These are phyloP conservation scores for Entomyzon cyanotis DNA, from an alignment of 2,113 vertebrate species.

Conservation along the genomic window DNA sequence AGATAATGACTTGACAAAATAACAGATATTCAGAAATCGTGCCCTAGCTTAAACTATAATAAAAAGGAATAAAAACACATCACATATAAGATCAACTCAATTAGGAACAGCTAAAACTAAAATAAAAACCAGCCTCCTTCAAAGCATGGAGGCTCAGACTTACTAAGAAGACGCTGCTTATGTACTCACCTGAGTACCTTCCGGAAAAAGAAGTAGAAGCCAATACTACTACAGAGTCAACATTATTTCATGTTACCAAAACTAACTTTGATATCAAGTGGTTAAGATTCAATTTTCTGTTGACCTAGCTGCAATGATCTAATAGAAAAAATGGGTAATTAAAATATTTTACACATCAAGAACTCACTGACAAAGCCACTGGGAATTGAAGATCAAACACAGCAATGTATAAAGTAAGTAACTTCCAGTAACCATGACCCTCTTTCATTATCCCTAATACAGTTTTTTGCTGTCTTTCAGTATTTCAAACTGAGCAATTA, in stretches of 20 bases:
- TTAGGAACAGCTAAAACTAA: background rate
- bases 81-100: background rate
- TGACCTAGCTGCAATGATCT: conserved; percentile 34
- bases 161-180: background rate
- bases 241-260: conserved; percentile 22
- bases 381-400: conserved; percentile 9
- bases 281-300: conserved; percentile 24
- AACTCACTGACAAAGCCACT: background rate
- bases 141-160: background rate
- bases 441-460: background rate
- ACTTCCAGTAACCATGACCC: background rate
- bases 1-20: background rate
- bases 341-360: conserved; percentile 29
- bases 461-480: background rate
- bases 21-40: background rate
- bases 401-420: background rate
- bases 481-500: background rate
- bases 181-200: background rate
- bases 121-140: background rate
- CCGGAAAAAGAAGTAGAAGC: background rate
- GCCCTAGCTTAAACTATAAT: background rate
- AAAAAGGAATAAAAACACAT: background rate
- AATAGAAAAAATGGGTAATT: background rate
- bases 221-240: background rate
- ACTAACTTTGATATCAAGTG: conserved; percentile 13